A percentile compares a stretch with the other conserved stretches of the same genome.
Conservation (phyloP, 2,113 vertebrate genomes). For the Xenus cinereus region DNA sequence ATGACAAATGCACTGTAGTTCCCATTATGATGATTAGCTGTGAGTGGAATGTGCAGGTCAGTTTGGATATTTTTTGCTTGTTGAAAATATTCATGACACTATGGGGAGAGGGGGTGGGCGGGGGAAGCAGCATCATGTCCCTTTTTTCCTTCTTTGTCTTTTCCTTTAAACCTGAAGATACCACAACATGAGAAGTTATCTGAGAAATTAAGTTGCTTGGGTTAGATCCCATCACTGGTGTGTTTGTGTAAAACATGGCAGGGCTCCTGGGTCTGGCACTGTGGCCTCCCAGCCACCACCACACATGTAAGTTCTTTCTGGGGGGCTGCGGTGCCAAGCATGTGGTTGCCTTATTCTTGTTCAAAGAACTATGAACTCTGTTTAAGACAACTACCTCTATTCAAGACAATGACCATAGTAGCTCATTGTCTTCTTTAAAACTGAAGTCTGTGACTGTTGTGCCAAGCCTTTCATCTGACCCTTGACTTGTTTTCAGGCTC, state of each 20-base stretch:
- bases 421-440: background rate
- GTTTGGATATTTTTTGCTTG: background rate
- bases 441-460: background rate
- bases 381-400: background rate
- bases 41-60: background rate
- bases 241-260: background rate
- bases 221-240: background rate
- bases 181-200: background rate
- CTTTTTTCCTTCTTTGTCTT: background rate
- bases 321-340: background rate
- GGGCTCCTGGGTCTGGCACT: background rate
- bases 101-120: rapidly evolving
- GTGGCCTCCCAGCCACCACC: background rate
- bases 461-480: background rate
- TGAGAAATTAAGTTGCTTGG: background rate
- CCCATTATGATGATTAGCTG: background rate
- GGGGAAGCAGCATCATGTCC: rapidly evolving
- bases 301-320: rapidly evolving
- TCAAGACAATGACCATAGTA: rapidly evolving
- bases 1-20: background rate
- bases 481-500: background rate
- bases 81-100: background rate
- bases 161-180: background rate
- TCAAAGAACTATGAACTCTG: background rate
- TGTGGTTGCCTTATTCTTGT: background rate